Evolutionary conservation across 1,140 invertebrate genomes (phyloP), one percentile per base, ranked within the genome.

Genomic region (Elymnias hypermnestra): DNA sequence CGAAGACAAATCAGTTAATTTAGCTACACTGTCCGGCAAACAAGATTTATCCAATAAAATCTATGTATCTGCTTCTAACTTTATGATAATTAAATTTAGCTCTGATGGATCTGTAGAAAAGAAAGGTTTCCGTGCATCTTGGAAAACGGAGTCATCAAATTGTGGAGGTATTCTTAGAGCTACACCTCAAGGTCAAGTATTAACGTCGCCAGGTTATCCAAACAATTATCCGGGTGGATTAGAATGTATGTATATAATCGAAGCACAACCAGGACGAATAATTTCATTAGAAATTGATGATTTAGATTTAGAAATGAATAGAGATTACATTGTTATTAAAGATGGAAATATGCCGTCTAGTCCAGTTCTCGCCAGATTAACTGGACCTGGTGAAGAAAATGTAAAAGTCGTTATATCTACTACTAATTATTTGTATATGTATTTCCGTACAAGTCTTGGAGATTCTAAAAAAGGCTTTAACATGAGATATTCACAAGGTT

Each of bases 61-160:
- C 2, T 97, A 94, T 78, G 94, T 96, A 2, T 97, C 97, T 0
- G 97, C 96, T 9, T 97, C 96, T 8, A 99, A 99, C 79, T 97
- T 98, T 59, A 98, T 99, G 95, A 97, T 98, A 45, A 92, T 99
- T 49, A 98, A 97, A 83, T 99, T 99, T 86, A 94, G 94, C 56
- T 94, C 96, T 0, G 97, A 99, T 75, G 93, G 93, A 6, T 94
- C 95, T 1, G 95, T 98, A 14, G 97, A 98, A 87, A 93, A 94
- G 54, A 95, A 96, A 87, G 97, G 97, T 39, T 98, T 98, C 83
- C 91, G 94, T 28, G 95, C 95, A 29, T 95, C 95, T 1, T 97
- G 95, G 95, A 97, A 96, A 84, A 96, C 94, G 1, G 96, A 97
- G 78, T 95, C 95, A 6, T 94, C 96, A 65, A 92, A 90, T 9